Conservation (phyloP, 64 coral and sea anemone species). For the Dendrophyllia cribrosa region DNA sequence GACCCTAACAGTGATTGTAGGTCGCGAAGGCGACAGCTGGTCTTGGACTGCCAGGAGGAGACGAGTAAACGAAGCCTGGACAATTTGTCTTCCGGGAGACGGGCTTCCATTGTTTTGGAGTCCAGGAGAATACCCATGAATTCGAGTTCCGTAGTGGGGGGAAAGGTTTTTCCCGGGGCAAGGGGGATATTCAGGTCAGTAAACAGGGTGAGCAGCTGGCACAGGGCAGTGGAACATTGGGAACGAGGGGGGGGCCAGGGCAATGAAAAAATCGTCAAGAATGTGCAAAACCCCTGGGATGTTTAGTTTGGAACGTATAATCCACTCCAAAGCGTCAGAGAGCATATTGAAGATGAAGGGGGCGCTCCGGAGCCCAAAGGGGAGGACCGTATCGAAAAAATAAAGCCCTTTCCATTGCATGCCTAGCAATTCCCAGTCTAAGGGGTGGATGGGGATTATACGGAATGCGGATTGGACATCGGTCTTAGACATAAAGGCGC, state of each 20-base stretch:
- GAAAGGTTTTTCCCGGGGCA: neutral
- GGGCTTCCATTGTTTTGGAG: too few species aligned
- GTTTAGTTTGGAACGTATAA: neutral
- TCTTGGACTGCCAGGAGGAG: too few species aligned
- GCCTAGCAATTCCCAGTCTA: slow-evolving; percentile 33
- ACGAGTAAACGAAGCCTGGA: too few species aligned
- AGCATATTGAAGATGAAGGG: slow-evolving; percentile 12
- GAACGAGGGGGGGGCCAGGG: neutral
- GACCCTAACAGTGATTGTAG: too few species aligned
- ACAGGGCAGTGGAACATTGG: neutral
- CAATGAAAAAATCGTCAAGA: slow-evolving; percentile 33
- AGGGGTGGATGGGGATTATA: slow-evolving; percentile 30
- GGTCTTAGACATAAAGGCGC: slow-evolving; percentile 31
- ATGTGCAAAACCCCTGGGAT: slow-evolving; percentile 15
- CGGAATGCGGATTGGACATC: slow-evolving; percentile 19
- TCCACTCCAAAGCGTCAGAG: slow-evolving; percentile 27
- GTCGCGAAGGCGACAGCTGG: too few species aligned
- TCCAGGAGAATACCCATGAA: too few species aligned
- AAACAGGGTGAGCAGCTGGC: slow-evolving; percentile 6
- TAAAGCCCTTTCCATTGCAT: slow-evolving; percentile 26
- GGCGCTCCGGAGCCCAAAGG: slow-evolving; percentile 21
- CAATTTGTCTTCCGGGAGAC: too few species aligned
- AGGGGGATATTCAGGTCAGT: slow-evolving; percentile 23
- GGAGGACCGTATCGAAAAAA: slow-evolving; percentile 17
- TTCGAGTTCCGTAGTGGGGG: too few species aligned